These are phyloP conservation scores for Neoascia interrupta DNA, from an alignment of 2,888 invertebrate genomes.

Conservation along the genomic window DNA sequence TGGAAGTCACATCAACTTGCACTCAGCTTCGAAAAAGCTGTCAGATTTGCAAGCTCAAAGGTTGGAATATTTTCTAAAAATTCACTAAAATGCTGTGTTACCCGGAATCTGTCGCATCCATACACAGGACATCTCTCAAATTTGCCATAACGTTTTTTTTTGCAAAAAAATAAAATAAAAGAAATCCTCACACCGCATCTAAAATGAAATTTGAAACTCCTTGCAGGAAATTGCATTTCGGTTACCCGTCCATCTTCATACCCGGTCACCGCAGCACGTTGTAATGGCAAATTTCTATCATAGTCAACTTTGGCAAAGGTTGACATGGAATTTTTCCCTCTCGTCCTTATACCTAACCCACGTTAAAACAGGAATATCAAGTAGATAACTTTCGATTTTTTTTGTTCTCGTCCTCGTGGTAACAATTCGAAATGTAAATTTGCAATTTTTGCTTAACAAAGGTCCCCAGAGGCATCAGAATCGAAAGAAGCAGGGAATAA, in stretches of 20 bases:
- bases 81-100: too few species aligned
- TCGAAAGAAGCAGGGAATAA: constrained; percentile 12
- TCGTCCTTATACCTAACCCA: constrained; percentile 2
- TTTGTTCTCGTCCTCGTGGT: constrained; percentile 30
- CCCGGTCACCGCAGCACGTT: background rate
- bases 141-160: too few species aligned
- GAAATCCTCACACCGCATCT: background rate
- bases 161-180: background rate
- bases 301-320: constrained; percentile 36
- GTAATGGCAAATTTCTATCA: constrained; percentile 37
- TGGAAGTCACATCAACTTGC: too few species aligned
- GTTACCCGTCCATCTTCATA: background rate
- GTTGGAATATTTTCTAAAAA: too few species aligned
- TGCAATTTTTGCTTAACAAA: constrained; percentile 59
- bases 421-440: constrained; percentile 68
- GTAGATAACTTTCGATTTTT: constrained; percentile 56
- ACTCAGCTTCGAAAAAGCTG: too few species aligned
- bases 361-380: constrained; percentile 60
- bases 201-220: constrained; percentile 45
- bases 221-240: constrained; percentile 51
- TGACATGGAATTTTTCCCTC: constrained; percentile 37
- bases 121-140: too few species aligned
- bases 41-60: too few species aligned
- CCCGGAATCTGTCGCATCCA: too few species aligned
- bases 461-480: constrained; percentile 60